phyloP scores from a whole-genome alignment of 2,797 vertebrate species.

The Pseudochirops cupreus region DNA sequence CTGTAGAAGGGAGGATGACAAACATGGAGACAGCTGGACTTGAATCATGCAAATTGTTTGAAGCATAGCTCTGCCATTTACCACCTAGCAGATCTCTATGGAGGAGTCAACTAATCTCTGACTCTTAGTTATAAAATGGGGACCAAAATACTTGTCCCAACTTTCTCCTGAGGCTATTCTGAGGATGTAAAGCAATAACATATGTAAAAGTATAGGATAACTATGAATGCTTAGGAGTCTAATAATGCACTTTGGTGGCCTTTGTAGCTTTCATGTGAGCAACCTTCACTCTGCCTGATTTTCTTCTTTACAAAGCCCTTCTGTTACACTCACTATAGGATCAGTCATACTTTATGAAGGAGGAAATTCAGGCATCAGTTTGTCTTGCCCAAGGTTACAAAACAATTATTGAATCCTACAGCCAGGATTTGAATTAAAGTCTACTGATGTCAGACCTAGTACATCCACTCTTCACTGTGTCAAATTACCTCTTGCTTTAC shows the following conservation, averaged over 20 bases:
- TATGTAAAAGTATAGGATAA: background rate
- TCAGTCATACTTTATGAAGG: background rate
- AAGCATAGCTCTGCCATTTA: background rate
- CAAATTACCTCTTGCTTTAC: background rate
- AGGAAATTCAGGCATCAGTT: background rate
- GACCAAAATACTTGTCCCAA: background rate
- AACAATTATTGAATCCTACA: background rate
- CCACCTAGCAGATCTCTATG: background rate
- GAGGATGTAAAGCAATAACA: background rate
- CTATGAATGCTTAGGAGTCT: background rate
- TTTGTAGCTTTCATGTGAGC: background rate
- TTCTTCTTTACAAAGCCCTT: background rate
- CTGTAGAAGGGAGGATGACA: background rate
- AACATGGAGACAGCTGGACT: background rate
- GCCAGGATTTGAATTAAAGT: background rate
- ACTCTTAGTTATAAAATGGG: background rate
- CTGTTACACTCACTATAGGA: background rate
- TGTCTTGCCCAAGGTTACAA: background rate
- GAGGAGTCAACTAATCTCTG: background rate
- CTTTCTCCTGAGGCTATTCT: background rate
- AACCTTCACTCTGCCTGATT: background rate
- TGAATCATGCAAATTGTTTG: background rate
- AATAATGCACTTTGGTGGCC: background rate
- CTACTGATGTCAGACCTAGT: background rate
- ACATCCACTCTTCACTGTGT: background rate